Conservation (phyloP, 2,888 invertebrate species). For the Augochlorella aurata region DNA sequence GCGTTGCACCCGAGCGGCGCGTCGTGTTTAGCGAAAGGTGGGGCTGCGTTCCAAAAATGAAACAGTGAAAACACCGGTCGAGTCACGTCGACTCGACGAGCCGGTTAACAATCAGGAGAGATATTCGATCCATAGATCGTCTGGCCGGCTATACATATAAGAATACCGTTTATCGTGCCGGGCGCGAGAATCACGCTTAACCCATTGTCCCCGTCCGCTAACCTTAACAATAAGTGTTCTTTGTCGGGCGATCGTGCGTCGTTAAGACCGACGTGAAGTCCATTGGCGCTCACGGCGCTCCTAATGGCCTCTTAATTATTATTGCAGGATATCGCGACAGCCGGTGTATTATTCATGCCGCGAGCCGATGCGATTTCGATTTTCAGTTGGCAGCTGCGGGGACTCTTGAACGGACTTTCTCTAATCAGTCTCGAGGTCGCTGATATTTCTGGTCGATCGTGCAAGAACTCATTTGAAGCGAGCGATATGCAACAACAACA, state of each 20-base stretch:
- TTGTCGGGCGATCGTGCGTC: slow-evolving; percentile 58
- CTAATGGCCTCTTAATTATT: slow-evolving; percentile 53
- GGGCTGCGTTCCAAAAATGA: slow-evolving; percentile 32
- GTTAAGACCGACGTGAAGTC: slow-evolving; percentile 41
- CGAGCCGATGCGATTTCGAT: slow-evolving; percentile 34
- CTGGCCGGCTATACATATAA: neutral
- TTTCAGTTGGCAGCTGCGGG: slow-evolving; percentile 36
- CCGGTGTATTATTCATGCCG: slow-evolving; percentile 40
- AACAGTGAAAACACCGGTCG: slow-evolving; percentile 11
- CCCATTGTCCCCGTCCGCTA: slow-evolving; percentile 66
- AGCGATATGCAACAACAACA: neutral
- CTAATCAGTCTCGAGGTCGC: slow-evolving; percentile 37
- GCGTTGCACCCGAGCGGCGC: neutral
- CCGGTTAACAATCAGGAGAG: slow-evolving; percentile 24
- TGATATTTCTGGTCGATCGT: slow-evolving; percentile 36
- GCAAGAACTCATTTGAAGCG: neutral
- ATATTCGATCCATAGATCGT: slow-evolving; percentile 15
- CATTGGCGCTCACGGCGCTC: slow-evolving; percentile 9
- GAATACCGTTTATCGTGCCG: slow-evolving; percentile 41
- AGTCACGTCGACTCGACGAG: neutral
- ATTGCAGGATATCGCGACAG: slow-evolving; percentile 25
- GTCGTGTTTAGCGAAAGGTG: slow-evolving; percentile 21
- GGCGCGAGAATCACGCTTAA: slow-evolving; percentile 48
- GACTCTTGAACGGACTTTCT: slow-evolving; percentile 33
- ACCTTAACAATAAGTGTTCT: slow-evolving; percentile 60